Percentiles rank a stretch among this genome's conserved stretches.
Conservation (phyloP, 2,797 vertebrate species). For the Dryobates pubescens region DNA sequence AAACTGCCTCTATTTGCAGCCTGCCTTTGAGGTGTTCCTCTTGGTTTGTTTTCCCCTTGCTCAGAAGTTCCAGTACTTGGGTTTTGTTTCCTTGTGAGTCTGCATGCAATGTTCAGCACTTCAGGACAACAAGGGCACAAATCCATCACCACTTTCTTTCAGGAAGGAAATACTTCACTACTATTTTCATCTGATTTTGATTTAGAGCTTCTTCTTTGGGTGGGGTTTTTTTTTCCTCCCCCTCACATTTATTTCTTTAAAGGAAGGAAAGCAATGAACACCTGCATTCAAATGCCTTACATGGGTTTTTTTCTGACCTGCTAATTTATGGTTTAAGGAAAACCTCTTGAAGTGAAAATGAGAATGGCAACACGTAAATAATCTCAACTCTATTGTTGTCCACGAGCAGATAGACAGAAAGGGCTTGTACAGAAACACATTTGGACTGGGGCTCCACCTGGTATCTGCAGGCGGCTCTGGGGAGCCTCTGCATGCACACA, state of each 20-base stretch:
- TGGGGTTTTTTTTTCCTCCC: no score
- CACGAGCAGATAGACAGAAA: not conserved
- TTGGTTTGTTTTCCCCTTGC: not conserved
- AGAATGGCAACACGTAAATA: not conserved
- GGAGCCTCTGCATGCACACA: not conserved
- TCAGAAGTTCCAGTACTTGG: not conserved
- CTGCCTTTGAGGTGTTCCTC: not conserved
- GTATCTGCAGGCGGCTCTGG: not conserved
- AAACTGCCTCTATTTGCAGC: not conserved
- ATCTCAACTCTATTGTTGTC: not conserved
- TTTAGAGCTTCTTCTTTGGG: not conserved
- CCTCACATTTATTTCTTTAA: not conserved
- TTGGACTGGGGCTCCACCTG: not conserved
- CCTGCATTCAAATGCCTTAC: not conserved
- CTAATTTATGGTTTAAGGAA: not conserved
- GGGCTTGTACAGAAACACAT: not conserved
- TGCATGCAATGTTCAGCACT: not conserved
- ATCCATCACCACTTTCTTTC: not conserved
- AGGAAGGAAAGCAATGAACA: not conserved
- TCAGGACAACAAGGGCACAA: not conserved
- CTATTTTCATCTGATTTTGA: not conserved
- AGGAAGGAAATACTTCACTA: not conserved
- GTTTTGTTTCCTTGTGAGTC: not conserved
- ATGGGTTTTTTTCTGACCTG: not conserved
- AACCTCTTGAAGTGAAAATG: not conserved